Base-by-base conservation (phyloP, 1,140 invertebrate species). In the Drosophila prosaltans region DNA sequence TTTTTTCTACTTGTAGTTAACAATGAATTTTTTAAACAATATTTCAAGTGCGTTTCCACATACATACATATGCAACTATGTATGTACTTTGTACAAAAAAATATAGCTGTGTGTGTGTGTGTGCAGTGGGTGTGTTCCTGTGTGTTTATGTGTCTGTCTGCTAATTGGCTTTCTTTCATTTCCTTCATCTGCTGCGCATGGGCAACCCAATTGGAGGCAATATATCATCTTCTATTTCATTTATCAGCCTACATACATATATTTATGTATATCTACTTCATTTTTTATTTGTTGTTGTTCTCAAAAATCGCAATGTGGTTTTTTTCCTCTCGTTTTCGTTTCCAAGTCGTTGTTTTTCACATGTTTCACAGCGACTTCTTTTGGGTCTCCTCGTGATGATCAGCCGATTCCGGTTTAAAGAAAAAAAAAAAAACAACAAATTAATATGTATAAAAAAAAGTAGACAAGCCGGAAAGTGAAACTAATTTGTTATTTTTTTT, bases 311-410 rank as follows among this genome's bases (percentile, higher is more conserved):
- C 51, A 26, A 63, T 54, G 69, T 86, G 72, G 69, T 74, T 80
- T 86, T 86, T 82, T 83, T 82, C 82, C 76, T 76, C 75, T 86
- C 83, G 66, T 60, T 82, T 86, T 84, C 77, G 60, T 62, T 48
- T 76, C 43, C 43, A 70, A 48, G 58, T 65, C 64, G 65, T 69
- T 69, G 48, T 70, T 74, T 59, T 76, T 79, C 64, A 79, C 70
- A 83, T 73, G 61, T 72, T 76, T 72, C n/a, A 48, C 16, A n/a
- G 76, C 75, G 59, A 62, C 63, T 65, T 55, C n/a, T 74, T 68
- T 67, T 68, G 61, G 61, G 16, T 16, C 45, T 48, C 6, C 81
- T 78, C 65, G 78, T 86, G 79, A 85, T 69, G 69, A 72, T 77
- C 54, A 65, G 64, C 61, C 21, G 65, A 88, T 83, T 89, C 80